Evolutionary conservation across 92 coral and sea anemone species (phyloP), one percentile per base, ranked within the genome.

Genomic region (Actinernus sp.): DNA sequence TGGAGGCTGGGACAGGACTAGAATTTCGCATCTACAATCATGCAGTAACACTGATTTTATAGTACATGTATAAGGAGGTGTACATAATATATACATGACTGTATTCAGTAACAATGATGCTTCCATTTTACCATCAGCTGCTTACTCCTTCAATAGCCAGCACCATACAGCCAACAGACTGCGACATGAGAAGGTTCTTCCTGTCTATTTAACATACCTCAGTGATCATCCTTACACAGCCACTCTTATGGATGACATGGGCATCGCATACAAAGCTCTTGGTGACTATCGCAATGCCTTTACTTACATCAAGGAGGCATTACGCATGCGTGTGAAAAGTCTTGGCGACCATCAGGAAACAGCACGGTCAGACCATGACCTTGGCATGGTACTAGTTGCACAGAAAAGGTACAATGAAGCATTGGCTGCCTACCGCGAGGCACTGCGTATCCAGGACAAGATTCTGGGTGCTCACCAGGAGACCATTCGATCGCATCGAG

Each of bases 291-390:
- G 38, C 39, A 71, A 54, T 44, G 93, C 98, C 9, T 26, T 83
- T 28, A 86, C 53, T 56, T 87, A 79, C 67, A 51, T 92, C 31
- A 74, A 82, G 49, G 81, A 87, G 26, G 97, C 98, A 21, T 52
- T 91, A 38, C 76, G 91, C 41, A 94, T 94, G 90, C 81, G 91
- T 38, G 73, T 57, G 11, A 45, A 45, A 18, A 23, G 17, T 18
- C 90, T 94, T 19, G 98, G 98, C 1, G 94, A 94, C 50, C 97
- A 94, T 64, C 93, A 94, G 50, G 96, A 87, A 49, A 94, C 98
- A 6, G 98, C 98, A 2, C 85, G 97, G 4, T 91, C 97, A 9
- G 87, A 83, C 66, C 93, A 91, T 55, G 97, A 86, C 49, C 86
- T 92, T 26, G 99, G 99, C 13, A 80, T 68, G 19, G 93, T 86